Evolutionary conservation across 1,140 invertebrate species (phyloP).

Genomic region (Homarus americanus): DNA sequence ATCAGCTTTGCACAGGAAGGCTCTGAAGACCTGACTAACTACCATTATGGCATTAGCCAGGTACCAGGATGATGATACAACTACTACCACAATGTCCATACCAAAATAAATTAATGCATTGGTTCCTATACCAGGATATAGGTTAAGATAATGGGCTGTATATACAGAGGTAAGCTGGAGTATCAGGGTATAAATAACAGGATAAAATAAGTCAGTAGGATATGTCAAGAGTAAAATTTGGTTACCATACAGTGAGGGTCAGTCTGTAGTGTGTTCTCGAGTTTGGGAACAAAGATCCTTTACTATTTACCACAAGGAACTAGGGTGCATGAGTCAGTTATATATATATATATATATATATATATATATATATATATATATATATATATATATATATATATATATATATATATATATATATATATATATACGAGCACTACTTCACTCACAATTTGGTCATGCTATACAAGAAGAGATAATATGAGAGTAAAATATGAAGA

Average conservation of each 20-base stretch:
- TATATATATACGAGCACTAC: too few species aligned
- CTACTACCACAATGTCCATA: not conserved
- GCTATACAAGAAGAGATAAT: not conserved
- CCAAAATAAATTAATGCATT: conserved; percentile 20
- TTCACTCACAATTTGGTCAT: not conserved
- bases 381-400: not conserved
- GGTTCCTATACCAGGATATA: not conserved
- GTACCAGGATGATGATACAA: not conserved
- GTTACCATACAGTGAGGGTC: not conserved
- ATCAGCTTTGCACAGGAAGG: not conserved
- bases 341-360: conserved; percentile 7
- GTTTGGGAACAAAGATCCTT: not conserved
- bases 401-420: too few species aligned
- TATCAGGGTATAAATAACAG: not conserved
- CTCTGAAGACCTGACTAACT: not conserved
- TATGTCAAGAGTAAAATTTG: not conserved
- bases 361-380: conserved; percentile 23
- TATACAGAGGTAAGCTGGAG: not conserved
- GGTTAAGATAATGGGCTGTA: not conserved
- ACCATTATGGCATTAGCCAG: not conserved
- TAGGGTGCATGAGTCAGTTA: not conserved
- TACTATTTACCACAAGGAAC: not conserved
- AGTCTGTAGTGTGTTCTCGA: not conserved
- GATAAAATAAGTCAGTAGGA: not conserved
- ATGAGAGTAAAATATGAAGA: not conserved